Base-by-base conservation (phyloP, 2,888 invertebrate genomes). In the Lasius fuliginosus region DNA sequence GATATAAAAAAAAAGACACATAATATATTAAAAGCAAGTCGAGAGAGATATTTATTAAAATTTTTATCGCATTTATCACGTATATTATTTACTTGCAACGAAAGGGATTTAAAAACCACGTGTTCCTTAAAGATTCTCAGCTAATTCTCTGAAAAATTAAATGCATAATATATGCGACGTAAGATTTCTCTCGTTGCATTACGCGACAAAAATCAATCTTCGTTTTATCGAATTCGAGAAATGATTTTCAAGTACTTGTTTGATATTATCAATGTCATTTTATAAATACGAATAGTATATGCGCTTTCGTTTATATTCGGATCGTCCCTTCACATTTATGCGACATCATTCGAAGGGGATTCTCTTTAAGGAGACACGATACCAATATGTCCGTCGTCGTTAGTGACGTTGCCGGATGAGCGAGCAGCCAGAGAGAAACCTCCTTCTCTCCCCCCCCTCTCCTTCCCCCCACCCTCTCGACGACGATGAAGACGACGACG, bases 331-430 rank as follows among this genome's bases (percentile, higher is more conserved):
- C 85, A 85, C 86, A 88, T 90, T 91, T 75, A 84, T 69, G 81
- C 82, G 82, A 46, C 79, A 76, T 46, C 30, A 23, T 79, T 53
- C 86, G 85, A 81, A 85, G 77, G 85, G 83, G 82, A 68, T 83
- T 86, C 85, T 85, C 90, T 89, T 89, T 88, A 88, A 88, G 86
- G 90, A 74, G 82, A 73, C 82, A 82, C 89, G 89, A 88, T 90
- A 91, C 89, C 90, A 91, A 91, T 89, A 90, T 90, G 88, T 88
- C 89, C 86, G 89, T 88, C 88, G 89, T 92, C 88, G 89, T 92
- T 91, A 89, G 92, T 81, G 91, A 87, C 85, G 90, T 91, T 89
- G 74, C 88, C 86, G 91, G 88, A 88, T 90, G 90, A 90, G 86
- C 85, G 86, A 90, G 86, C 89, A 88, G 86, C 82, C 71, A 85